These are phyloP conservation scores for Eurypyga helias DNA, from an alignment of 2,113 vertebrate genomes.

Conservation along the genomic window DNA sequence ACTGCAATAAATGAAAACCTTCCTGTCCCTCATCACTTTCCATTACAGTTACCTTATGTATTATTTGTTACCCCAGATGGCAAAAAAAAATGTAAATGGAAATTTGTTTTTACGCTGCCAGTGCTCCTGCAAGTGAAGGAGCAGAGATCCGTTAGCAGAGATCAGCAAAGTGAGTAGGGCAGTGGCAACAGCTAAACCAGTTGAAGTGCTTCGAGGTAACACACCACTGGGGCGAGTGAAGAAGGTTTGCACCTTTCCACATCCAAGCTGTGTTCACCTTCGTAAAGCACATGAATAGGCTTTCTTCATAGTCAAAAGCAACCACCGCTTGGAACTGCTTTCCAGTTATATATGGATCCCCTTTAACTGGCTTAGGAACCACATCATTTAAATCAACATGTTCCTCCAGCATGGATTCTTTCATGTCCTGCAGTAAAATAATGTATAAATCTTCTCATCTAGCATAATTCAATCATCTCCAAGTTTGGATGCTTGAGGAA, in stretches of 20 bases:
- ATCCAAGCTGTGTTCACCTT: background rate
- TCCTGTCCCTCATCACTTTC: conserved; percentile 10
- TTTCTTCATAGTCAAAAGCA: background rate
- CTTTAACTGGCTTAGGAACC: background rate
- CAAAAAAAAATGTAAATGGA: background rate
- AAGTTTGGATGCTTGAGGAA: background rate
- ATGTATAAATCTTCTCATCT: background rate
- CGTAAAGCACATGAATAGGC: background rate
- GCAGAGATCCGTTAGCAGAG: background rate
- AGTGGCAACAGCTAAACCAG: background rate
- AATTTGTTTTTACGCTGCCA: background rate
- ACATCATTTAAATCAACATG: background rate
- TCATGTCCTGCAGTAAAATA: background rate
- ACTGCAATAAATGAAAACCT: conserved; percentile 4
- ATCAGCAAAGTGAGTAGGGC: background rate
- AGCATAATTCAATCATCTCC: background rate
- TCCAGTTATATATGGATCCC: background rate
- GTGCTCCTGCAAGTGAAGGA: background rate
- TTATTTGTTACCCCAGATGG: conserved; percentile 48
- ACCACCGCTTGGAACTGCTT: background rate
- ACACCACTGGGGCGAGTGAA: background rate
- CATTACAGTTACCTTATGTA: conserved; percentile 16
- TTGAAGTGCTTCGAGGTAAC: background rate
- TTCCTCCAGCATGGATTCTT: background rate
- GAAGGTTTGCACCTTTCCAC: background rate